Conservation (phyloP, 1,140 invertebrate genomes). For the Prorops nasuta region DNA sequence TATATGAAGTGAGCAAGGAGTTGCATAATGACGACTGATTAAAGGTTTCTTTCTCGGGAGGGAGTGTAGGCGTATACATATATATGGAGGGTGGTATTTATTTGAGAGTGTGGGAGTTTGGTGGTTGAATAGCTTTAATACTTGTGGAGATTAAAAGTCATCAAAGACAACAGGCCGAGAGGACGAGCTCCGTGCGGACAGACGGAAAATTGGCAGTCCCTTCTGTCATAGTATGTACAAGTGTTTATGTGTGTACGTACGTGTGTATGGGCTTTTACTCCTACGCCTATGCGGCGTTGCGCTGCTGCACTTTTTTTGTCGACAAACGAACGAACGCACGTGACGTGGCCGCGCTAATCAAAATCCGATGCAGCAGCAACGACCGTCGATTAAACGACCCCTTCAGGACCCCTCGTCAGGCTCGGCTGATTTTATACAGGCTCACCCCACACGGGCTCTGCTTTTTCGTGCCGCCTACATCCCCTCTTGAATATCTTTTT, state of each 20-base stretch:
- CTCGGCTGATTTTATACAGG: slow-evolving; percentile 6
- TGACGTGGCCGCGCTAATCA: slow-evolving; percentile 27
- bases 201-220: neutral
- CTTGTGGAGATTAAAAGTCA: slow-evolving; percentile 12
- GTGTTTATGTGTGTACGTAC: neutral
- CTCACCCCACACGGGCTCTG: neutral
- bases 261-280: slow-evolving; percentile 1
- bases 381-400: slow-evolving; percentile 22
- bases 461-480: neutral
- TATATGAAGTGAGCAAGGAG: no score
- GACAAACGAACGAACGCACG: slow-evolving; percentile 27
- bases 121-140: slow-evolving; percentile 1
- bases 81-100: no score
- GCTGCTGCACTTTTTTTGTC: slow-evolving; percentile 22
- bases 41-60: no score
- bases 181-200: neutral
- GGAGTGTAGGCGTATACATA: no score
- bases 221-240: neutral
- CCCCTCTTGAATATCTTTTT: slow-evolving; percentile 15
- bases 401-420: slow-evolving; percentile 13
- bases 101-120: neutral
- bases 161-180: neutral
- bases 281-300: neutral
- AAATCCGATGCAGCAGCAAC: slow-evolving; percentile 28
- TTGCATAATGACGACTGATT: no score